These are phyloP conservation scores for Eretmocerus hayati DNA, from an alignment of 2,888 invertebrate species.

Conservation along the genomic window DNA sequence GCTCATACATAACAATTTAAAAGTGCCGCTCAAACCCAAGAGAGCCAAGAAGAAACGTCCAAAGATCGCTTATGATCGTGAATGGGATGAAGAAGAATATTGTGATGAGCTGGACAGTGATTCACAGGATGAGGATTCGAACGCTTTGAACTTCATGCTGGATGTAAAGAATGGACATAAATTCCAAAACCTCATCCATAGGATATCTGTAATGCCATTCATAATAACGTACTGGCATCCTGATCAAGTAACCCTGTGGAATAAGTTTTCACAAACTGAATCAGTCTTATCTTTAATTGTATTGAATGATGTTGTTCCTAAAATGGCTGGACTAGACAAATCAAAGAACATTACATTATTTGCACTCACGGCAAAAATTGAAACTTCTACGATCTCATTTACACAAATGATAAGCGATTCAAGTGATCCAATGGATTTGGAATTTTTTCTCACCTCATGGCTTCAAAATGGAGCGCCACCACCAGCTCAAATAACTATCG, in stretches of 20 bases:
- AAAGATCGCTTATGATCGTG: neutral
- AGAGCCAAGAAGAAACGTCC: constrained; percentile 6
- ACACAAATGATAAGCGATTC: constrained; percentile 17
- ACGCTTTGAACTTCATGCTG: constrained; percentile 7
- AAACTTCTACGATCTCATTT: constrained; percentile 10
- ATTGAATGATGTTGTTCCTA: constrained; percentile 11
- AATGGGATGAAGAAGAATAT: constrained; percentile 17
- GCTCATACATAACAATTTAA: constrained; percentile 13
- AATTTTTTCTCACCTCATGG: constrained; percentile 15
- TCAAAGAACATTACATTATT: constrained; percentile 10
- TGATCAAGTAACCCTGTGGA: constrained; percentile 13
- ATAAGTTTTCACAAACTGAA: constrained; percentile 11
- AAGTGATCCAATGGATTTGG: constrained; percentile 3
- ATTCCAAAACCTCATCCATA: constrained; percentile 12
- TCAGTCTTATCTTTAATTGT: constrained; percentile 12
- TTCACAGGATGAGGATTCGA: neutral
- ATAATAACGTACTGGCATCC: constrained; percentile 15
- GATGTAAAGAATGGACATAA: constrained; percentile 7
- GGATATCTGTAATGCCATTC: constrained; percentile 12
- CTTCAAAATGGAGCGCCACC: constrained; percentile 4
- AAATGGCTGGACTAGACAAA: constrained; percentile 9
- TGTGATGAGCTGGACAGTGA: constrained; percentile 12
- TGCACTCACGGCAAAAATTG: constrained; percentile 9
- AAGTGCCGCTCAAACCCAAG: neutral
- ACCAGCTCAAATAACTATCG: constrained; percentile 12